These are phyloP conservation scores for Hemicrepidius hirtus DNA, from an alignment of 2,888 invertebrate genomes.

Conservation along the genomic window DNA sequence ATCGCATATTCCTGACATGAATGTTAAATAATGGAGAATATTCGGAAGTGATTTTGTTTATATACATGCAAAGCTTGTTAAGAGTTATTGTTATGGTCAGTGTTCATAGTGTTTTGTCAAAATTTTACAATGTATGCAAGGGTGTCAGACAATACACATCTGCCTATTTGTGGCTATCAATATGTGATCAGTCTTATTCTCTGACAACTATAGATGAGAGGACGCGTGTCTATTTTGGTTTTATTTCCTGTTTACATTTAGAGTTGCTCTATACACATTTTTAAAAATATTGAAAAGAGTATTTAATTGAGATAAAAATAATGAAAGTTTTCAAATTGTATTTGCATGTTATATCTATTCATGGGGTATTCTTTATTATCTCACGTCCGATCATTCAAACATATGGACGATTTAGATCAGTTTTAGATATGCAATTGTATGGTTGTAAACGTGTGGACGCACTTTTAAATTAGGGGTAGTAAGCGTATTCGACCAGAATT, in stretches of 20 bases:
- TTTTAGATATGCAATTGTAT: constrained; percentile 44
- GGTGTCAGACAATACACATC: constrained; percentile 49
- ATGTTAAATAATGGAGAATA: constrained; percentile 32
- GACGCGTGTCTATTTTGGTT: constrained; percentile 45
- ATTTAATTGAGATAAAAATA: neutral
- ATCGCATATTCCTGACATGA: neutral
- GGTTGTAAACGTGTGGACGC: constrained; percentile 14
- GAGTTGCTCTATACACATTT: constrained; percentile 31
- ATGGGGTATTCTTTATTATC: constrained; percentile 35
- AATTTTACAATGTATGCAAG: constrained; percentile 52
- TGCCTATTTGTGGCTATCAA: constrained; percentile 54
- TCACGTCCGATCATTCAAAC: constrained; percentile 42
- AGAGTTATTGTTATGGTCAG: constrained; percentile 44
- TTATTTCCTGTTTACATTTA: constrained; percentile 5
- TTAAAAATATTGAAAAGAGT: neutral
- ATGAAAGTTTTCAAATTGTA: neutral
- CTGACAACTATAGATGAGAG: constrained; percentile 42
- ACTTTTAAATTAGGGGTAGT: constrained; percentile 13
- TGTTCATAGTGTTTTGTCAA: constrained; percentile 40
- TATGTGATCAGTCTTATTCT: constrained; percentile 54
- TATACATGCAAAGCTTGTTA: constrained; percentile 49
- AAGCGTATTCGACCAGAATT: neutral
- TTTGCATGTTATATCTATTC: constrained; percentile 41
- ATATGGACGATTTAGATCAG: constrained; percentile 52
- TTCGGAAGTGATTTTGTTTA: constrained; percentile 36